Evolutionary conservation across 2,888 invertebrate species (phyloP).

Genomic region (Leptopilina myrica): DNA sequence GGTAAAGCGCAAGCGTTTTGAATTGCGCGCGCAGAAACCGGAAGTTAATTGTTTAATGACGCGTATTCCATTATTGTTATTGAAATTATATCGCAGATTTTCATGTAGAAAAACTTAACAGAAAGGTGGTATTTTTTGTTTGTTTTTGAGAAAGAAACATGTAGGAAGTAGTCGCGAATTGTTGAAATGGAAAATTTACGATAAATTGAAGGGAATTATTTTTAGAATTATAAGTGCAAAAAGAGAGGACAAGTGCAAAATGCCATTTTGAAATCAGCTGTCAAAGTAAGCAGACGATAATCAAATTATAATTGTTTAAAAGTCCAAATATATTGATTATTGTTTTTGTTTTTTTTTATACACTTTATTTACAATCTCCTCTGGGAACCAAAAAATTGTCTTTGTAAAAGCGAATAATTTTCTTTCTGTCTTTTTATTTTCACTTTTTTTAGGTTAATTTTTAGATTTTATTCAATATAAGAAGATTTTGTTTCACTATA

Average conservation of each 20-base stretch:
- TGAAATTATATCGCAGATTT: too few relatives aligned
- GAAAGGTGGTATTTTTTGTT: not conserved
- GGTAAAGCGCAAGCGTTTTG: not conserved
- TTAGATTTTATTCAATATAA: too few relatives aligned
- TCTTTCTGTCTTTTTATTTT: too few relatives aligned
- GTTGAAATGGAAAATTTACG: not conserved
- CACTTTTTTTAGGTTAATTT: too few relatives aligned
- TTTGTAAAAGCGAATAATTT: too few relatives aligned
- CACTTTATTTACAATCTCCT: too few relatives aligned
- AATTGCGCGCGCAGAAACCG: not conserved
- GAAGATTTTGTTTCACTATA: too few relatives aligned
- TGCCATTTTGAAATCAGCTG: conserved; percentile 65
- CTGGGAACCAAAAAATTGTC: too few relatives aligned
- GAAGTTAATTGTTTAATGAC: conserved; percentile 17
- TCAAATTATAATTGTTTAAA: conserved; percentile 48
- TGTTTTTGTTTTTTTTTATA: not conserved
- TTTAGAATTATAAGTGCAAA: not conserved
- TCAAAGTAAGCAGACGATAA: conserved; percentile 68
- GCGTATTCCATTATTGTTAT: not conserved
- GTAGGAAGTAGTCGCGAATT: not conserved
- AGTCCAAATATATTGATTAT: not conserved
- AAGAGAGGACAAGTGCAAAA: conserved; percentile 42
- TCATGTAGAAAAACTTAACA: too few relatives aligned
- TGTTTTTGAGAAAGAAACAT: not conserved
- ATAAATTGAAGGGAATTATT: not conserved